Evolutionary conservation across 2,113 vertebrate species (phyloP).

Genomic region (Prionailurus viverrinus): DNA sequence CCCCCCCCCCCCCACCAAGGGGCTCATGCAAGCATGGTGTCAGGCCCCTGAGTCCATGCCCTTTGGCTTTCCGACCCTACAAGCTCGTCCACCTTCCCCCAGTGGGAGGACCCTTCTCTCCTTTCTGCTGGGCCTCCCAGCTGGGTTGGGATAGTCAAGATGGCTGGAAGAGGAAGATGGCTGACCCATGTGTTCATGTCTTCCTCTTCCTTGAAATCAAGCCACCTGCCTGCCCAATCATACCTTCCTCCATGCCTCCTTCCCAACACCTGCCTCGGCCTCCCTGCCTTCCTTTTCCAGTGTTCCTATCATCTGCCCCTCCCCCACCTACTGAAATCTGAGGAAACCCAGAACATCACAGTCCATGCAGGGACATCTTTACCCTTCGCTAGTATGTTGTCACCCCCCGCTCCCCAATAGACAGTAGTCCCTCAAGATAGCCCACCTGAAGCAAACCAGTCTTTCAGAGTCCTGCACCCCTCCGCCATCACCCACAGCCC

Average conservation of each 20-base stretch:
- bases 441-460: not conserved
- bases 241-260: not conserved
- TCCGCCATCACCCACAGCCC: not conserved
- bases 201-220: not conserved
- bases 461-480: not conserved
- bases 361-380: not conserved
- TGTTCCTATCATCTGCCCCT: no score
- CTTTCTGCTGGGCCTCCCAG: not conserved
- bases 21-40: not conserved
- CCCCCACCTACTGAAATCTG: not conserved
- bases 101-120: not conserved
- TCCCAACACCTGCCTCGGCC: not conserved
- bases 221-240: not conserved
- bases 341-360: not conserved
- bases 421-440: not conserved
- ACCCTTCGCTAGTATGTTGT: not conserved
- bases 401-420: no score
- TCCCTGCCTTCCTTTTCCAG: not conserved
- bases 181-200: not conserved
- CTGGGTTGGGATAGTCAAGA: not conserved
- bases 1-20: no score
- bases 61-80: not conserved
- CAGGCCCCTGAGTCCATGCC: not conserved
- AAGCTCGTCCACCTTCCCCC: not conserved
- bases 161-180: not conserved